Conservation (phyloP, 2,888 invertebrate genomes). For the Dynastes tityus region DNA sequence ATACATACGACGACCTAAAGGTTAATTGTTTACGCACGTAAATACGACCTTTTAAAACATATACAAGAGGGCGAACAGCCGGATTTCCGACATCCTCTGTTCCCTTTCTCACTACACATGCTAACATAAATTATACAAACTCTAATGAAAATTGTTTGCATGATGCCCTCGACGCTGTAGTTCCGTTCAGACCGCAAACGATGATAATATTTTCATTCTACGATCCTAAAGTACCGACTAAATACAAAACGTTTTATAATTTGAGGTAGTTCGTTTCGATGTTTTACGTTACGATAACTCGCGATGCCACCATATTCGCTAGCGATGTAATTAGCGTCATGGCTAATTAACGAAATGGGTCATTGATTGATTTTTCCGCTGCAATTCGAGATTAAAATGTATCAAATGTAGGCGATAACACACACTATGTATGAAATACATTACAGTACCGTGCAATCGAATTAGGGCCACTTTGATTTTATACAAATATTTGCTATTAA, state of each 20-base stretch:
- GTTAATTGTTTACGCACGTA: slow-evolving; percentile 47
- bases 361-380: too few relatives aligned
- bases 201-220: slow-evolving; percentile 38
- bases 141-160: slow-evolving; percentile 41
- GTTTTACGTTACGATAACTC: too few relatives aligned
- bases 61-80: slow-evolving; percentile 13
- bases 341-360: too few relatives aligned
- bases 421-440: too few relatives aligned
- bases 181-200: slow-evolving; percentile 41
- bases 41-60: slow-evolving; percentile 41
- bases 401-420: too few relatives aligned
- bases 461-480: too few relatives aligned
- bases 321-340: too few relatives aligned
- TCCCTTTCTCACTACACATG: neutral
- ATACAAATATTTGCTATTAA: too few relatives aligned
- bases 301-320: too few relatives aligned
- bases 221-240: slow-evolving; percentile 9
- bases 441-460: too few relatives aligned
- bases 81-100: slow-evolving; percentile 13
- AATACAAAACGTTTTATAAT: slow-evolving; percentile 41
- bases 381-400: too few relatives aligned
- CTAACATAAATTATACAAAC: slow-evolving; percentile 44
- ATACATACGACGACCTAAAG: slow-evolving; percentile 9
- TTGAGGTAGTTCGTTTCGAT: neutral
- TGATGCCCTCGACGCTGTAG: slow-evolving; percentile 28